phyloP scores from a whole-genome alignment of 2,113 vertebrate species.

The Salvelinus sp. region DNA sequence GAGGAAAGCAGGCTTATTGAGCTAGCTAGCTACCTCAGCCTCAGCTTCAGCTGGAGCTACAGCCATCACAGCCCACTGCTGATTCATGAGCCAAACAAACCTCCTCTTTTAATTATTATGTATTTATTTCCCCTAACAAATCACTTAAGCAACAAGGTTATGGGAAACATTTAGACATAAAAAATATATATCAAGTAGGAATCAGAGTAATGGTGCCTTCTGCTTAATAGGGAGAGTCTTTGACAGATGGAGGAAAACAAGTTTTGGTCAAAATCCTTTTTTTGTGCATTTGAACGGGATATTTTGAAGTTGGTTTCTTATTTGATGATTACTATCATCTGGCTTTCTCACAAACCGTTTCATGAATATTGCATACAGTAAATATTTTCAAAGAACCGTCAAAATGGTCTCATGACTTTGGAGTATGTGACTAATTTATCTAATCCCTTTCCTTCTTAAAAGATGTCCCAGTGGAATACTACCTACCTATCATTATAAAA shows the following conservation, averaged over 20 bases:
- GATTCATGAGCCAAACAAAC: conserved; percentile 63
- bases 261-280: conserved; percentile 29
- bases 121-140: conserved; percentile 57
- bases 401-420: too few relatives aligned
- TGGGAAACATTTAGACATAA: conserved; percentile 47
- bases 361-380: too few relatives aligned
- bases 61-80: conserved; percentile 43
- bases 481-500: too few relatives aligned
- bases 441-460: too few relatives aligned
- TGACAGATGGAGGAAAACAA: conserved; percentile 31
- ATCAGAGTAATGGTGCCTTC: conserved; percentile 38
- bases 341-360: too few relatives aligned
- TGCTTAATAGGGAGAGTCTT: conserved; percentile 30
- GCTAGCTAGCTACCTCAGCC: conserved; percentile 47
- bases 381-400: too few relatives aligned
- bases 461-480: too few relatives aligned
- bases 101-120: conserved; percentile 60
- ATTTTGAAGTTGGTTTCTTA: conserved; percentile 37
- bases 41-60: conserved; percentile 61
- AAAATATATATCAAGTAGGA: conserved; percentile 43
- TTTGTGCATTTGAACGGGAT: conserved; percentile 26
- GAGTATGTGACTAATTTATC: too few relatives aligned
- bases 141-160: conserved; percentile 62
- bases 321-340: conserved; percentile 45
- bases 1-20: conserved; percentile 72